These are phyloP conservation scores for Aviceda leuphotes DNA, from an alignment of 2,797 vertebrate genomes.

Conservation along the genomic window DNA sequence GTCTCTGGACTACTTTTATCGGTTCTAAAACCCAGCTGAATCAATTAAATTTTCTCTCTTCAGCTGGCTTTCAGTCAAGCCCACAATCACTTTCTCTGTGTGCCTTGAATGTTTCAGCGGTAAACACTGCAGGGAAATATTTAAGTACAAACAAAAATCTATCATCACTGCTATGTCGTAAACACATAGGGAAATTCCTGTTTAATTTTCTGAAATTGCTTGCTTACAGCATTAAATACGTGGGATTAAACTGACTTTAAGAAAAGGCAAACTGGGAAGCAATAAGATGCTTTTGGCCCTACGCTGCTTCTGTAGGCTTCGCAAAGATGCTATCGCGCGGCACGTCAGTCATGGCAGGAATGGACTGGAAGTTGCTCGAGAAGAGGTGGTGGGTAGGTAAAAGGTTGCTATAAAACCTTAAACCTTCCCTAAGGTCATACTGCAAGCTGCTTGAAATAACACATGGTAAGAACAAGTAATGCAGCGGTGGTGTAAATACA, in stretches of 20 bases:
- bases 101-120: conserved; percentile 20
- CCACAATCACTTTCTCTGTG: conserved; percentile 13
- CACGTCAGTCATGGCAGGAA: conserved; percentile 45
- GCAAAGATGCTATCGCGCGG: conserved; percentile 47
- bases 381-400: conserved; percentile 26
- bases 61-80: conserved; percentile 31
- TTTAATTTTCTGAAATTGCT: conserved; percentile 61
- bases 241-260: conserved; percentile 36
- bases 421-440: not conserved
- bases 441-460: not conserved
- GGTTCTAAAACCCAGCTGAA: not conserved
- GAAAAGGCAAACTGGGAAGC: not conserved
- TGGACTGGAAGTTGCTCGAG: conserved; percentile 47
- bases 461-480: not conserved
- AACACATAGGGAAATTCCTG: conserved; percentile 60
- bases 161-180: not conserved
- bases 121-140: conserved; percentile 52
- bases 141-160: conserved; percentile 55
- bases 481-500: not conserved
- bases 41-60: not conserved
- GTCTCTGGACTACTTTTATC: not conserved
- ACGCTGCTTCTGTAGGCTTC: not conserved
- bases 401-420: conserved; percentile 46
- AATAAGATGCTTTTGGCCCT: conserved; percentile 9
- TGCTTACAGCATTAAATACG: conserved; percentile 34